Evolutionary conservation across 2,888 invertebrate species (phyloP), one percentile per base, ranked within the genome.

Genomic region (Ichneumoninae sp.): DNA sequence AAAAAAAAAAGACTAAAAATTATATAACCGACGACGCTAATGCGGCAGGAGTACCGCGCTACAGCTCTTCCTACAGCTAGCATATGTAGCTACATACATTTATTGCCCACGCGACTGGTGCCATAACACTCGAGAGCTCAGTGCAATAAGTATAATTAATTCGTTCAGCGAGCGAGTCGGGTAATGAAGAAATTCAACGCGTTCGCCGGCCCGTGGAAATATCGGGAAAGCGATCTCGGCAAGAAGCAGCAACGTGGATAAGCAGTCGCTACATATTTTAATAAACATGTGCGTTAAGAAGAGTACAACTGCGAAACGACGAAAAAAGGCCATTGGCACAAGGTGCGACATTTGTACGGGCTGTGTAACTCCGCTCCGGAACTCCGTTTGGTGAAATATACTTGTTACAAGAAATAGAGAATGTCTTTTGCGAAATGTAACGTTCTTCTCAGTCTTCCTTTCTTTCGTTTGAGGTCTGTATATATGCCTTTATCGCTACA

Each of bases 71-170:
- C 50, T 33, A 30, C 44, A 47, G 8, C 36, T 13, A 13, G 36
- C 3, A 33, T 57, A 60, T 19, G 33, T 6, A n/a, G n/a, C 47
- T 44, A 65, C 44, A 30, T 36, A 75, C 74, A 19, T 30, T 33
- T 65, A 69, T 77, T 60, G 57, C 22, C 47, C 40, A 40, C 77
- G 13, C 30, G 60, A 69, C 68, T 69, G 5, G 57, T 47, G 69
- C 54, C 52, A 69, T 44, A 77, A 57, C 68, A 57, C 52, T 36
- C 19, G 50, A 36, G 79, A 65, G 57, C 52, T 40, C n/a, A 26
- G 50, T 65, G 81, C 78, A 81, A 79, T 81, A 70, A 84, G 71
- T 75, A 81, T 84, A 81, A 82, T 84, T 81, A 84, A 84, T 79
- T 75, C 75, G 74, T 70, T 79, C 84, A 57, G 70, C 70, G 79